These are phyloP conservation scores for Epinotia bilunana DNA, from an alignment of 2,888 invertebrate genomes.

Conservation along the genomic window DNA sequence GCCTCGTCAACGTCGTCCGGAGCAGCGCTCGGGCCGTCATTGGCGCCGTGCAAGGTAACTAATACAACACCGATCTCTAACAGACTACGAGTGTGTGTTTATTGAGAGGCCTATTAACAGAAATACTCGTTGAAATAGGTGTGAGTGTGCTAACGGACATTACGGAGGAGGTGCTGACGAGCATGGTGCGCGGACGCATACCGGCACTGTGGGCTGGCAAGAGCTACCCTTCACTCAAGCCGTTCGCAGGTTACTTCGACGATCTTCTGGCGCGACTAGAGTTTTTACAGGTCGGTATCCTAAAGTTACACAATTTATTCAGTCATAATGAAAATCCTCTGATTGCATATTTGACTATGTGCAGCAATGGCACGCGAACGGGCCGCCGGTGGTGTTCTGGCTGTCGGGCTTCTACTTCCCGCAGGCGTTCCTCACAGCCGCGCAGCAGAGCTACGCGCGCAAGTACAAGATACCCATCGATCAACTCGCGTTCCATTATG, in stretches of 20 bases:
- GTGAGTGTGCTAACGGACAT: conserved; percentile 93
- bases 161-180: conserved; percentile 93
- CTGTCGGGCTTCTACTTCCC: conserved; percentile 97
- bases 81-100: neutral
- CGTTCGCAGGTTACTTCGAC: conserved; percentile 93
- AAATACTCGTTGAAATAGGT: conserved; percentile 81
- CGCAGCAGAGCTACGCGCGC: conserved; percentile 96
- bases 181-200: conserved; percentile 92
- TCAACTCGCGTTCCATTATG: conserved; percentile 91
- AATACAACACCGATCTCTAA: neutral
- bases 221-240: conserved; percentile 96
- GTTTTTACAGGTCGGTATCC: conserved; percentile 90
- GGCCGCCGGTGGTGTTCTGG: conserved; percentile 94
- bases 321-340: neutral
- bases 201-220: conserved; percentile 93
- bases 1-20: conserved; percentile 89
- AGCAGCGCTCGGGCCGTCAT: conserved; percentile 90
- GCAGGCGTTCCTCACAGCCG: conserved; percentile 97
- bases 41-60: conserved; percentile 93
- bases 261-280: conserved; percentile 93
- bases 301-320: neutral
- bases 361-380: conserved; percentile 92
- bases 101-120: neutral
- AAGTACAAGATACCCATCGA: conserved; percentile 97
- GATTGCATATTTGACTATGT: neutral